Evolutionary conservation across 2,113 vertebrate species (phyloP), one percentile per base, ranked within the genome.

Genomic region (Bothrops jararaca): DNA sequence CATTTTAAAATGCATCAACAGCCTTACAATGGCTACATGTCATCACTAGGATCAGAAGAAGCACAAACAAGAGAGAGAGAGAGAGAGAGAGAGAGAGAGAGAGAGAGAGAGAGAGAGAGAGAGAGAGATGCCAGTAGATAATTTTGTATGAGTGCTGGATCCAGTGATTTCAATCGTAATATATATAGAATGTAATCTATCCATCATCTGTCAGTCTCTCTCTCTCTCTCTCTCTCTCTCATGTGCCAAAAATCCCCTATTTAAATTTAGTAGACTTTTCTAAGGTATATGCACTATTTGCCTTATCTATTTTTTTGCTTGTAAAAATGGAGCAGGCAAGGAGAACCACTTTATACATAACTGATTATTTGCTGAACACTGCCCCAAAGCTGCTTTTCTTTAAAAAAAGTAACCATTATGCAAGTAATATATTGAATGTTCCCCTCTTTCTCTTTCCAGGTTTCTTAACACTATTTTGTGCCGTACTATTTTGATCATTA

Each of bases 1-100:
- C 90, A 56, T 48, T 39, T 90, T 95, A 96, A 92, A 94, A 95
- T 95, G 88, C 39, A 91, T 94, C n/a, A 92, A 95, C 56, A 91
- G 87, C 6, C 3, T 57, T 29, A 85, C 20, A 90, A 90, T 91
- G 69, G 69, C n/a, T 91, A 39, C 57, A 48, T 86, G 52, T 13
- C 42, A 58, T 29, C n/a, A 60, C 3, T 26, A 56, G 24, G 8
- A 57, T 85, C 69, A 86, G 34, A 85, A 39, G 69, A 45, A 34
- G 29, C 5, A 60, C 20, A n/a, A n/a, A n/a, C n/a, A n/a, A n/a
- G n/a, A n/a, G n/a, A n/a, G n/a, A n/a, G n/a, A n/a, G n/a, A n/a
- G n/a, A n/a, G n/a, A n/a, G n/a, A n/a, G n/a, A n/a, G n/a, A n/a
- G n/a, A n/a, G n/a, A n/a, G n/a, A n/a, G n/a, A n/a, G n/a, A n/a